phyloP scores from a whole-genome alignment of 2,797 vertebrate species.

The Chelmon rostratus region DNA sequence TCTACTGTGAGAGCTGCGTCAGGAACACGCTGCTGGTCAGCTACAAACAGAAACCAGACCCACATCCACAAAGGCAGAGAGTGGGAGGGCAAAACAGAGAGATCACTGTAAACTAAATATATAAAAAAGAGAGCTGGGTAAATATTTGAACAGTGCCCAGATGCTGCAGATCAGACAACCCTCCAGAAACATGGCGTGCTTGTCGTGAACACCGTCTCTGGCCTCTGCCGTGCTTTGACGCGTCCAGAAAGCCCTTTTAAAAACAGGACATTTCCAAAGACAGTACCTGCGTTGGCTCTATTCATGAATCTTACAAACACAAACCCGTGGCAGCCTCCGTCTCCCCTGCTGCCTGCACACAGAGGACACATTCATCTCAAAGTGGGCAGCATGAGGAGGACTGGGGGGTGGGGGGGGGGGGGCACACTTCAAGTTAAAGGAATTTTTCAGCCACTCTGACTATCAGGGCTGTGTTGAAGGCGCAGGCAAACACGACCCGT shows the following conservation, averaged over 20 bases:
- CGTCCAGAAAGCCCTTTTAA: conserved; percentile 9
- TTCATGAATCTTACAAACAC: conserved; percentile 72
- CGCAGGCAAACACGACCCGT: conserved; percentile 49
- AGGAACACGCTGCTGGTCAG: neutral
- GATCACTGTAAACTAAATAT: conserved; percentile 16
- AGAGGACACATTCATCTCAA: conserved; percentile 84
- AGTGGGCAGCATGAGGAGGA: conserved; percentile 74
- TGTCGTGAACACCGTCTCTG: conserved; percentile 32
- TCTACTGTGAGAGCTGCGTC: conserved; percentile 33
- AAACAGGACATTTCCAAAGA: conserved; percentile 49
- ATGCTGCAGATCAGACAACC: conserved; percentile 32
- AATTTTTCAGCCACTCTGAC: conserved; percentile 70
- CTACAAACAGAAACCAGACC: conserved; percentile 62
- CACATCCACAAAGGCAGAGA: conserved; percentile 26
- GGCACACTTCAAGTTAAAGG: conserved; percentile 69
- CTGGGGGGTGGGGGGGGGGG: conserved; percentile 31
- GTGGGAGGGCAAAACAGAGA: conserved; percentile 22
- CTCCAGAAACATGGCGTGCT: conserved; percentile 24
- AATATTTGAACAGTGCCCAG: conserved; percentile 56
- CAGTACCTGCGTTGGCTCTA: conserved; percentile 74
- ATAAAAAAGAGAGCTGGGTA: conserved; percentile 31
- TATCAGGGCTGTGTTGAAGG: conserved; percentile 54
- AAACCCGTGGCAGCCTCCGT: conserved; percentile 57
- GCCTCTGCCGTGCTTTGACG: conserved; percentile 3
- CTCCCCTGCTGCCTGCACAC: conserved; percentile 74